Conservation (phyloP, 2,888 invertebrate species). For the Macaria notata region DNA sequence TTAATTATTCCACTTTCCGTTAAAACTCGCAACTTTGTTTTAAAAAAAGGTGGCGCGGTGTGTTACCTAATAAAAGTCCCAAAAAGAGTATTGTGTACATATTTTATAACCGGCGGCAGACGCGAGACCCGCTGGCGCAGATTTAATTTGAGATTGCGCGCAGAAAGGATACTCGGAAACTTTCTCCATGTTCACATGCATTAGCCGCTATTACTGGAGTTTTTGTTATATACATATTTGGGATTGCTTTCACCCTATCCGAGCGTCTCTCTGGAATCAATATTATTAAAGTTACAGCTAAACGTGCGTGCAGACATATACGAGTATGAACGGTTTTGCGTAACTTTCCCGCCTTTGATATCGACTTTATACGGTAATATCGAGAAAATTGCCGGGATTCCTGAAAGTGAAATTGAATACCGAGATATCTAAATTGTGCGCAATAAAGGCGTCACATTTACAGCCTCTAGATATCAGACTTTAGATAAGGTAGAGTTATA, state of each 20-base stretch:
- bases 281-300: constrained; percentile 40
- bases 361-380: constrained; percentile 31
- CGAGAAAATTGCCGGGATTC: constrained; percentile 26
- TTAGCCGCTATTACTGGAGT: constrained; percentile 64
- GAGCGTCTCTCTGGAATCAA: constrained; percentile 40
- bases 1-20: constrained; percentile 25
- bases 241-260: constrained; percentile 53
- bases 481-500: constrained; percentile 1
- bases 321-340: constrained; percentile 21
- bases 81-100: constrained; percentile 53
- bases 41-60: constrained; percentile 39
- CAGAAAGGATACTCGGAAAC: constrained; percentile 59
- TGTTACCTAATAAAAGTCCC: constrained; percentile 51
- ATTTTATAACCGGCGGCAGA: constrained; percentile 53
- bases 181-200: constrained; percentile 70
- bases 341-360: constrained; percentile 31
- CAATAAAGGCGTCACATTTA: constrained; percentile 12
- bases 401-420: constrained; percentile 28
- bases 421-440: constrained; percentile 16
- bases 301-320: constrained; percentile 29
- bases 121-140: constrained; percentile 56
- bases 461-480: constrained; percentile 9
- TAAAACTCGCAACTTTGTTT: constrained; percentile 24
- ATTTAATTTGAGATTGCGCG: constrained; percentile 78
- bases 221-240: constrained; percentile 55